phyloP scores from a whole-genome alignment of 2,113 vertebrate genomes.

The Pungitius pungitius region DNA sequence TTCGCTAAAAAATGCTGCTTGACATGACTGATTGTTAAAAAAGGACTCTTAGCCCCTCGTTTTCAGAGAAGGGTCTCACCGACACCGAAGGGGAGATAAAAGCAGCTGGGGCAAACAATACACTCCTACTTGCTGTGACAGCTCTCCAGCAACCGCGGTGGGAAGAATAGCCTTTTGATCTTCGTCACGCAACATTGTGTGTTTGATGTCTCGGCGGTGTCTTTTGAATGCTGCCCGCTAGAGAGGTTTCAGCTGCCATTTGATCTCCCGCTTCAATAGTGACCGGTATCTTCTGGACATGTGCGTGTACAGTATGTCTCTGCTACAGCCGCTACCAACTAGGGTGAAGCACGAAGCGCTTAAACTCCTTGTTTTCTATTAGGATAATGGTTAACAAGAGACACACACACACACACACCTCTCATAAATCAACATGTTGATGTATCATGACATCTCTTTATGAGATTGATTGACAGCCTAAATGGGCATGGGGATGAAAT shows the following conservation, averaged over 20 bases:
- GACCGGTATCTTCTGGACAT: background rate
- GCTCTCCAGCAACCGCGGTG: background rate
- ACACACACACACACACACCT: too few relatives aligned
- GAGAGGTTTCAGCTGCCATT: slow-evolving; percentile 30
- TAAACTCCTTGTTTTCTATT: slow-evolving; percentile 64
- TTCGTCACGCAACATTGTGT: background rate
- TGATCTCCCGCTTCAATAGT: slow-evolving; percentile 36
- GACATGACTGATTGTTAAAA: background rate
- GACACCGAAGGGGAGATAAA: background rate
- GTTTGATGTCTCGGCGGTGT: slow-evolving; percentile 33
- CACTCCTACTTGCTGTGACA: background rate
- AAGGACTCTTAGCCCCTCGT: background rate
- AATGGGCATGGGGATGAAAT: slow-evolving; percentile 45
- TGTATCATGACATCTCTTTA: background rate
- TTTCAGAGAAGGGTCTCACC: slow-evolving; percentile 10
- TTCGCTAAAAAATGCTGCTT: background rate
- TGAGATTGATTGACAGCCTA: slow-evolving; percentile 17
- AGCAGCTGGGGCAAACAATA: background rate
- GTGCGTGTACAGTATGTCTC: background rate
- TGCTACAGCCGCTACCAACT: slow-evolving; percentile 1
- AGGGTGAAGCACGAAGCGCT: slow-evolving; percentile 19
- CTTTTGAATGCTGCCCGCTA: slow-evolving; percentile 34
- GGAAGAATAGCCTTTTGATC: slow-evolving; percentile 41
- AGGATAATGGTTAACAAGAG: slow-evolving; percentile 41
- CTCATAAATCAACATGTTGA: background rate